phyloP scores from a whole-genome alignment of 2,888 invertebrate species.

The Aphodius sticticus region DNA sequence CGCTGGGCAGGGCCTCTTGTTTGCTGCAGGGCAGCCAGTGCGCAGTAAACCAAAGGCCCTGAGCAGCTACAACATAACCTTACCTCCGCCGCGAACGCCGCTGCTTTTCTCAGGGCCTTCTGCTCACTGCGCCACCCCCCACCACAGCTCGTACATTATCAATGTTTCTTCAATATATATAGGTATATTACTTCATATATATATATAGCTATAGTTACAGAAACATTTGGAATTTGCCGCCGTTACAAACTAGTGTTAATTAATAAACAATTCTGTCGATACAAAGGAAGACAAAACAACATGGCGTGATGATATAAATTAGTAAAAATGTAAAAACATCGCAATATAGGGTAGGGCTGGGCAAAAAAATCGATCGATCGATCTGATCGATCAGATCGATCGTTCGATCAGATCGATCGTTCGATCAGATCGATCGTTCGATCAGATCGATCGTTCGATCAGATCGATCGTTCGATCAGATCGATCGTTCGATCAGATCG shows the following conservation, averaged over 20 bases:
- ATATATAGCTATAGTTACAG: conserved; percentile 46
- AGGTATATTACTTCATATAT: background rate
- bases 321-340: conserved; percentile 23
- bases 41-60: conserved; percentile 61
- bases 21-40: conserved; percentile 51
- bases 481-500: no score
- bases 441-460: no score
- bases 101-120: conserved; percentile 56
- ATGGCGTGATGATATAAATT: conserved; percentile 25
- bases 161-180: conserved; percentile 50
- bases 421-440: no score
- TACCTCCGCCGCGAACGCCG: conserved; percentile 56
- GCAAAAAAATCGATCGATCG: no score
- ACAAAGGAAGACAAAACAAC: conserved; percentile 27
- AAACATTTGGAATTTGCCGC: conserved; percentile 41
- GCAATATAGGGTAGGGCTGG: background rate
- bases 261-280: conserved; percentile 20
- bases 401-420: no score
- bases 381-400: no score
- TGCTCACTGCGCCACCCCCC: conserved; percentile 52
- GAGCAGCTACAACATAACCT: conserved; percentile 59
- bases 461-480: no score
- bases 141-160: conserved; percentile 52
- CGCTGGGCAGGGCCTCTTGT: conserved; percentile 60
- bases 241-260: conserved; percentile 40